These are phyloP conservation scores for Euura lappo DNA, from an alignment of 1,140 invertebrate genomes.

Conservation along the genomic window DNA sequence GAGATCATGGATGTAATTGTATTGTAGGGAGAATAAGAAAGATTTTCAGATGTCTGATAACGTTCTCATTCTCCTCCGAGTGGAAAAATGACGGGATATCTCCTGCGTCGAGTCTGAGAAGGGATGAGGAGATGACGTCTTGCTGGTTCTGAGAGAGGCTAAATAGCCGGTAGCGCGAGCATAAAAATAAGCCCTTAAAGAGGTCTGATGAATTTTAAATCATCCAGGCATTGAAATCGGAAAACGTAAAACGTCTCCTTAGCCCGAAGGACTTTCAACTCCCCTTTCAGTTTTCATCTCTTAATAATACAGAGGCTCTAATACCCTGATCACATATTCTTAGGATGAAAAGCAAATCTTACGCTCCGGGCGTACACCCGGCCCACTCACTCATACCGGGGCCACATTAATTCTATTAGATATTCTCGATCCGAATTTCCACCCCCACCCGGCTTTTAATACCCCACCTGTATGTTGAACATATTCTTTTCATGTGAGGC, in stretches of 20 bases:
- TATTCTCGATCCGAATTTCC: conserved; percentile 18
- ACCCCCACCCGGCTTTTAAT: no score
- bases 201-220: conserved; percentile 5
- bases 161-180: conserved; percentile 4
- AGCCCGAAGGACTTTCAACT: conserved; percentile 10
- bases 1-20: not conserved
- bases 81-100: no score
- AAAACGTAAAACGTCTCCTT: conserved; percentile 4
- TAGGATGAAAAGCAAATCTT: conserved; percentile 17
- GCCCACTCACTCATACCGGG: not conserved
- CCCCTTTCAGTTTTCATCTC: conserved; percentile 17
- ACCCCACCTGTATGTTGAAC: no score
- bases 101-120: no score
- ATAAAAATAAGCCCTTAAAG: conserved; percentile 7
- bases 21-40: no score
- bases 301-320: conserved; percentile 19
- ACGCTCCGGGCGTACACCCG: conserved; percentile 8
- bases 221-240: not conserved
- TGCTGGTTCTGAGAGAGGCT: not conserved
- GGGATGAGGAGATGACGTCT: no score
- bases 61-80: no score
- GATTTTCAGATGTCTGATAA: no score
- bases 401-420: conserved; percentile 46
- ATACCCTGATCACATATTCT: conserved; percentile 21
- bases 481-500: no score